Evolutionary conservation across 2,888 invertebrate species (phyloP), one percentile per base, ranked within the genome.

Genomic region (Ormyrus labotus): DNA sequence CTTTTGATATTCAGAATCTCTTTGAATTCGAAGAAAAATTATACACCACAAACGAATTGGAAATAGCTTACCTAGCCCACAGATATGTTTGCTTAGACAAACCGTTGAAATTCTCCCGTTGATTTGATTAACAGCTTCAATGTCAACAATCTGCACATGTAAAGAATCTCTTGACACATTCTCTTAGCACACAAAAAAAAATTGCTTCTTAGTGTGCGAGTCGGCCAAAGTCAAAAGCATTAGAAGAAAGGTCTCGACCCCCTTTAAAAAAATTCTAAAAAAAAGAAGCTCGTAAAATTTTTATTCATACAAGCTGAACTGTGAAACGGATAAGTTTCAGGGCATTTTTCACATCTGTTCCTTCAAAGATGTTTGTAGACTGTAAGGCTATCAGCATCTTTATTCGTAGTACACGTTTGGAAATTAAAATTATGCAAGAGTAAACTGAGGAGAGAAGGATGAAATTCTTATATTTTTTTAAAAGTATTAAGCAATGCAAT

Each of bases 121-220:
- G 64, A 73, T 73, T 73, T 64, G 57, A 73, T 73, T 73, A 73
- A 73, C 73, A 73, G 47, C 73, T 55, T 47, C 13, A 55, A 8
- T 11, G 57, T 50, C 67, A 58, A 67, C 74, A 57, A 47, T 47
- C 10, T n/a, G 47, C 45, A 63, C 53, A 55, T 5, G 13, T 13
- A n/a, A 55, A 64, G 73, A 65, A 74, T 50, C 64, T 74, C 67
- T 74, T 74, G 65, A 74, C 74, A 65, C 65, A 9, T 58, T 19
- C 19, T 48, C 57, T 47, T 55, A 0, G 8, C 5, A 55, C 64
- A 50, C 13, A 51, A 5, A 9, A 65, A 67, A 58, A 75, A 51
- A 67, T 50, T 51, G 48, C 57, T 6, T 11, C 50, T n/a, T 9
- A 13, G 55, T n/a, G 9, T 53, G 11, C 5, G 50, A 10, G 51